Conservation (phyloP, 1,140 invertebrate species). For the Agraylea sexmaculata region DNA sequence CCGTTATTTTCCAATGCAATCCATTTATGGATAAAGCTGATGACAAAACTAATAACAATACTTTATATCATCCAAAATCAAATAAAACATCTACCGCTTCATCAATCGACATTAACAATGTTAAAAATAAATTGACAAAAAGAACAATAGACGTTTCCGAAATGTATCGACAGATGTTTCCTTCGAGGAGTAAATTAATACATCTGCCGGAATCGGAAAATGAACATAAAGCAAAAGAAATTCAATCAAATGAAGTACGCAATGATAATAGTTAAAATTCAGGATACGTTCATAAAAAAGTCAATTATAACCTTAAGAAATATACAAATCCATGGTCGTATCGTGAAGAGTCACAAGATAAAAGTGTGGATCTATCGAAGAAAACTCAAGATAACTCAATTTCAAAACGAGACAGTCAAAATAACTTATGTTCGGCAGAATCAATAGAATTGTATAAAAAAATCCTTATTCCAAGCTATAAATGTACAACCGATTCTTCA, state of each 20-base stretch:
- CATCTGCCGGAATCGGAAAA: too few species aligned
- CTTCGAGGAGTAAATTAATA: too few species aligned
- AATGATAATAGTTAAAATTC: not conserved
- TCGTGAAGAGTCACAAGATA: conserved; percentile 1
- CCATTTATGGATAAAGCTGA: too few species aligned
- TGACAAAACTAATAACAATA: too few species aligned
- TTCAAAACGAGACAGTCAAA: conserved; percentile 1
- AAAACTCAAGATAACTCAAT: not conserved
- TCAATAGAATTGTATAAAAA: conserved; percentile 18
- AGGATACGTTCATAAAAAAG: conserved; percentile 13
- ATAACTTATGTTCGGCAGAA: conserved; percentile 8
- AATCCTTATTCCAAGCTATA: conserved; percentile 16
- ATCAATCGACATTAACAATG: too few species aligned
- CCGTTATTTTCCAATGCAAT: conserved; percentile 14
- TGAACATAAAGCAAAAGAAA: not conserved
- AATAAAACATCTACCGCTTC: too few species aligned
- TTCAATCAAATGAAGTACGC: not conserved
- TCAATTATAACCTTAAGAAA: conserved; percentile 10
- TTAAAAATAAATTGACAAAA: too few species aligned
- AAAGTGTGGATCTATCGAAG: not conserved
- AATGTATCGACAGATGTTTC: too few species aligned
- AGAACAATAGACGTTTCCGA: too few species aligned
- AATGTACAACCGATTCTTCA: conserved; percentile 3
- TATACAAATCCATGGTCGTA: not conserved
- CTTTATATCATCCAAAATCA: too few species aligned